These are phyloP conservation scores for Pseudocheirus occidentalis DNA, from an alignment of 2,797 vertebrate species.

Conservation along the genomic window DNA sequence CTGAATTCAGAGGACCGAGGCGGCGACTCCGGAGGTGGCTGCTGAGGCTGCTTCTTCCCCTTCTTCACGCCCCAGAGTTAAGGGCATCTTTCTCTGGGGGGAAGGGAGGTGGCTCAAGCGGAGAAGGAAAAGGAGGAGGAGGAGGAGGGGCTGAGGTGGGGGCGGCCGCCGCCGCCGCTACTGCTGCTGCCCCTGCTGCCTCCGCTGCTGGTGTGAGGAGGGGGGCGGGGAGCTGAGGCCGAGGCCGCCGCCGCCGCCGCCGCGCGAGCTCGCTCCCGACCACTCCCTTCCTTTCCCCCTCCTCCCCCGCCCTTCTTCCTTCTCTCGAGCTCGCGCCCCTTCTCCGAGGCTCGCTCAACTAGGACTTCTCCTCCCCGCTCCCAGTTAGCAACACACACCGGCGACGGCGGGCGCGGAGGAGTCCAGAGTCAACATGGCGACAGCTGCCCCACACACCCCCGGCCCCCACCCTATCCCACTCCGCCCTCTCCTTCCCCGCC, in stretches of 20 bases:
- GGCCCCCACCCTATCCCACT: not conserved
- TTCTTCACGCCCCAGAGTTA: slow-evolving; percentile 68
- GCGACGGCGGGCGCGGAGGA: slow-evolving; percentile 46
- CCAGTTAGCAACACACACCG: slow-evolving; percentile 66
- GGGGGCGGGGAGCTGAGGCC: slow-evolving; percentile 61
- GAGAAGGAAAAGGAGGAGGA: slow-evolving; percentile 23
- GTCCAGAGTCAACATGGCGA: slow-evolving; percentile 83
- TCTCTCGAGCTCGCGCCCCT: slow-evolving; percentile 66
- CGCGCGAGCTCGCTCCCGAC: slow-evolving; percentile 65
- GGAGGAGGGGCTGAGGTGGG: slow-evolving; percentile 49
- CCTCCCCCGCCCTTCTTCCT: slow-evolving; percentile 73
- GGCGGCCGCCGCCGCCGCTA: not conserved
- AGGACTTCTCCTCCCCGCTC: slow-evolving; percentile 37
- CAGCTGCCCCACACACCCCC: slow-evolving; percentile 36
- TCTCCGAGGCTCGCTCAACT: slow-evolving; percentile 23
- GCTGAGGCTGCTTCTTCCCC: slow-evolving; percentile 44
- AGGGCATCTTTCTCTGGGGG: slow-evolving; percentile 80
- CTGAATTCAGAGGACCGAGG: slow-evolving; percentile 54
- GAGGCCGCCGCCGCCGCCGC: slow-evolving; percentile 66
- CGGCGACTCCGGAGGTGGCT: slow-evolving; percentile 31
- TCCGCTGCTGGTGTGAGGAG: slow-evolving; percentile 37
- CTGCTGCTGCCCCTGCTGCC: not conserved
- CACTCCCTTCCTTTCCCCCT: slow-evolving; percentile 67
- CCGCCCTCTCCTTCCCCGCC: not conserved
- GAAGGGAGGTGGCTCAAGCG: slow-evolving; percentile 30